Conservation (phyloP, 2,888 invertebrate species). For the Nomada ferruginata region DNA sequence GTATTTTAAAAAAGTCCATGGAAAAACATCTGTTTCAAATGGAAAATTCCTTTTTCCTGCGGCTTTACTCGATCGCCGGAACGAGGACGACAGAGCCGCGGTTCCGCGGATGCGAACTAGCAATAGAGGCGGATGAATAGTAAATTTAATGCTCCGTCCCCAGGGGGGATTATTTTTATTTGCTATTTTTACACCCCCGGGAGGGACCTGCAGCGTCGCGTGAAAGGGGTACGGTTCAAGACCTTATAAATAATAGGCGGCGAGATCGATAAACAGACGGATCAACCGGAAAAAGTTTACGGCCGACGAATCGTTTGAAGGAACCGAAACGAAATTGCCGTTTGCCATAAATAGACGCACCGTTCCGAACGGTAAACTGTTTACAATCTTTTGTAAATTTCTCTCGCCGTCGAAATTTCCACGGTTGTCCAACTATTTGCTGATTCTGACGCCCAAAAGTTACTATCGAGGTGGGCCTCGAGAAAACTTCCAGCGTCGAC, state of each 20-base stretch:
- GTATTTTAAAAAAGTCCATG: too few species aligned
- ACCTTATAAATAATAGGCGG: constrained; percentile 46
- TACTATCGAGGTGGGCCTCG: background rate
- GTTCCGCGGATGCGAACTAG: background rate
- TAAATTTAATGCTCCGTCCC: constrained; percentile 12
- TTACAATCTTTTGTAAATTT: background rate
- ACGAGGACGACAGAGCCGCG: too few species aligned
- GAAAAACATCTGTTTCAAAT: too few species aligned
- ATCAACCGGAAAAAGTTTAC: constrained; percentile 20
- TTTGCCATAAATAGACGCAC: background rate
- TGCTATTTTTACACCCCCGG: constrained; percentile 40
- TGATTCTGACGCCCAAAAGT: background rate
- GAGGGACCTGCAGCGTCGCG: constrained; percentile 33
- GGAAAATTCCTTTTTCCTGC: background rate
- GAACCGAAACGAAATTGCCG: background rate
- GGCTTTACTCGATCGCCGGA: background rate
- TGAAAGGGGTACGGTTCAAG: constrained; percentile 44
- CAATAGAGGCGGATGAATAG: background rate
- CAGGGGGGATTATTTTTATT: constrained; percentile 39
- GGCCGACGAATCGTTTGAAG: background rate
- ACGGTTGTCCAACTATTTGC: background rate
- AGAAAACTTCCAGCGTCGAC: background rate
- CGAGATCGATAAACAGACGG: constrained; percentile 40
- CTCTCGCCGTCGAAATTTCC: background rate
- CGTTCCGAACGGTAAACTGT: background rate